Conservation (phyloP, 1,140 invertebrate species). For the Tetramorium alpestre region DNA sequence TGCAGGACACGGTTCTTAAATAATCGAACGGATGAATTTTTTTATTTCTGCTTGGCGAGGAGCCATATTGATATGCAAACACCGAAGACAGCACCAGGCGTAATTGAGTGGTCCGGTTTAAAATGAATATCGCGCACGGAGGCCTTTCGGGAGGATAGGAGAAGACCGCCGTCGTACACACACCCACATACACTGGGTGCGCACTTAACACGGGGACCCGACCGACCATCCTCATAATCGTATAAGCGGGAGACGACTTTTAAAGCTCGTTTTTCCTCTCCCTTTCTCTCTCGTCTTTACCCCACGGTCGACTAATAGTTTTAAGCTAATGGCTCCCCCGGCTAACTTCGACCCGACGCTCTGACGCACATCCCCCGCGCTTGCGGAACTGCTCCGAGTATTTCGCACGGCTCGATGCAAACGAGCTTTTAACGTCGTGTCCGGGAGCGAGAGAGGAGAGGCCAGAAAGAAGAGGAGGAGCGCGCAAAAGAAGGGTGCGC, state of each 20-base stretch:
- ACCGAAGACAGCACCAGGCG: conserved; percentile 72
- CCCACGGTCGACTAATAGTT: conserved; percentile 72
- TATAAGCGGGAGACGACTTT: conserved; percentile 69
- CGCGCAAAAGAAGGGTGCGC: conserved; percentile 1
- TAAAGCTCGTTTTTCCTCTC: conserved; percentile 61
- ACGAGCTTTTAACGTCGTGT: conserved; percentile 78
- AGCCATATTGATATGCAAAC: conserved; percentile 81
- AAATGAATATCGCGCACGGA: conserved; percentile 64
- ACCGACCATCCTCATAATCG: conserved; percentile 74
- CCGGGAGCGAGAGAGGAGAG: conserved; percentile 14
- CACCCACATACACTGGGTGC: not conserved
- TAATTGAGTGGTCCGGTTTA: conserved; percentile 80
- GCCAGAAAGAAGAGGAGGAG: conserved; percentile 3
- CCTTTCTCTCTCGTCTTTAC: conserved; percentile 48
- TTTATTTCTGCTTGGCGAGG: conserved; percentile 55
- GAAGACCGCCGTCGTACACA: conserved; percentile 18
- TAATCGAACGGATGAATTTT: conserved; percentile 60
- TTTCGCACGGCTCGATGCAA: conserved; percentile 70
- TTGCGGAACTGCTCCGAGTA: conserved; percentile 53
- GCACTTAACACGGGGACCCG: conserved; percentile 19
- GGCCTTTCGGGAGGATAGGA: conserved; percentile 21
- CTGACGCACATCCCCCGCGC: conserved; percentile 61
- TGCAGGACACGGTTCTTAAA: conserved; percentile 29
- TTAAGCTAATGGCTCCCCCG: conserved; percentile 76
- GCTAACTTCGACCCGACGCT: conserved; percentile 69